Base-by-base conservation (phyloP, 2,888 invertebrate species). In the Kuschelorhynchus macadamiae region DNA sequence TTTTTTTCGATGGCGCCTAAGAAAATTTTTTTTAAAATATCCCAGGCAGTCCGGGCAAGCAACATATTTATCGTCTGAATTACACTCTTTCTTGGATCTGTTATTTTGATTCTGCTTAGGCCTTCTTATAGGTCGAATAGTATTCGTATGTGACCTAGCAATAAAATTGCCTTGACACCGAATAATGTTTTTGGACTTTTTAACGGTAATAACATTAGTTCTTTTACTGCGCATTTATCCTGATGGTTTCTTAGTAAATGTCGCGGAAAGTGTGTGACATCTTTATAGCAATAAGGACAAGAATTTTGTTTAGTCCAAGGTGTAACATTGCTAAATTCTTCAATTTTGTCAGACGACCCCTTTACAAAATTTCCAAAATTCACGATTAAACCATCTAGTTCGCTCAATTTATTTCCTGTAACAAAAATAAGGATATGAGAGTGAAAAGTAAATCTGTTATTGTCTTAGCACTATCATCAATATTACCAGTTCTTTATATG, bases 81-180 rank as follows among this genome's bases (percentile, higher is more conserved):
- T n/a, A n/a, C n/a, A n/a, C n/a, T n/a, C n/a, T n/a, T 49, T 57
- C 60, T 25, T 17, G 2, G 39, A 47, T 46, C 33, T 59, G 12
- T 16, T n/a, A 53, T 11, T 36, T 36, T 36, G 18, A n/a, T 12
- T 1, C 14, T 30, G n/a, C 11, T 44, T 57, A 30, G 60, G 47
- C 11, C 60, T 33, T 49, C 47, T 33, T 9, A 60, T 20, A n/a
- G 57, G 59, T 1, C 59, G 46, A 20, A 47, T 12, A 4, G 36
- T 47, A 11, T 18, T n/a, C 20, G 9, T 17, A 12, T 44, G n/a
- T 9, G 46, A 25, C 20, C 44, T 44, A 7, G 21, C 33, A 11
- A 12, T 33, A 36, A 30, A 67, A 59, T 71, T 71, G 53, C 67
- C 67, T 36, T 67, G 63, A 25, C 57, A 36, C 9, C 63, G 36